Conservation (phyloP, 37 sponge, comb jelly and placozoan species). For the Beroe ovata region DNA sequence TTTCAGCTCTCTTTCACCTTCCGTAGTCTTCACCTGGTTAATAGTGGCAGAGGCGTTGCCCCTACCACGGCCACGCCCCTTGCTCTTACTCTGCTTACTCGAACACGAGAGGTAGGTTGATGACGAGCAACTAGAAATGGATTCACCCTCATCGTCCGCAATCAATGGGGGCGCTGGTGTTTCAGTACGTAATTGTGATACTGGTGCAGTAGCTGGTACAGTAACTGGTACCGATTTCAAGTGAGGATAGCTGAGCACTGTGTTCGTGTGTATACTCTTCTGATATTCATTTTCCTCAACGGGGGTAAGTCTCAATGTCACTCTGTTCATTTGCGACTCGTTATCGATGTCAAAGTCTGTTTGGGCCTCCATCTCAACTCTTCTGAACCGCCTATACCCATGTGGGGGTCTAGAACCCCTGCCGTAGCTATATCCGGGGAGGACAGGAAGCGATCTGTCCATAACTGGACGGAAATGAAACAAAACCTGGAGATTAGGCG, state of each 20-base stretch:
- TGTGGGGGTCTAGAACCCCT: neutral
- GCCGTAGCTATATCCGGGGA: conserved; percentile 31
- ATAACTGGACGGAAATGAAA: neutral
- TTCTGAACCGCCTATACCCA: conserved; percentile 18
- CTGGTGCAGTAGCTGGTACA: neutral
- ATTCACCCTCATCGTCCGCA: neutral
- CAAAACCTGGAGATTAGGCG: neutral
- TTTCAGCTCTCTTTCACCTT: neutral
- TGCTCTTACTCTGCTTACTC: neutral
- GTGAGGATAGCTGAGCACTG: neutral
- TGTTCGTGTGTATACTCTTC: neutral
- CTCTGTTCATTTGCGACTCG: neutral
- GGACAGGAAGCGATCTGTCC: neutral
- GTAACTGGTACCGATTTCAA: too few relatives aligned
- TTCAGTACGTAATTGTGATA: neutral
- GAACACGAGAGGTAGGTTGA: neutral
- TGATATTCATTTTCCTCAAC: neutral
- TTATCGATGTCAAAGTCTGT: neutral
- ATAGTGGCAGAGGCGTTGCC: neutral
- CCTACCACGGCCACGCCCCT: conserved; percentile 19
- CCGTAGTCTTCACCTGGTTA: neutral
- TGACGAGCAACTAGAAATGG: neutral
- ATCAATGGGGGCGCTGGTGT: neutral
- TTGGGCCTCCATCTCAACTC: neutral
- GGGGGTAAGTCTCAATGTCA: neutral